Conservation (phyloP, 2,113 vertebrate genomes). For the Machaerirhynchus nigripectus region DNA sequence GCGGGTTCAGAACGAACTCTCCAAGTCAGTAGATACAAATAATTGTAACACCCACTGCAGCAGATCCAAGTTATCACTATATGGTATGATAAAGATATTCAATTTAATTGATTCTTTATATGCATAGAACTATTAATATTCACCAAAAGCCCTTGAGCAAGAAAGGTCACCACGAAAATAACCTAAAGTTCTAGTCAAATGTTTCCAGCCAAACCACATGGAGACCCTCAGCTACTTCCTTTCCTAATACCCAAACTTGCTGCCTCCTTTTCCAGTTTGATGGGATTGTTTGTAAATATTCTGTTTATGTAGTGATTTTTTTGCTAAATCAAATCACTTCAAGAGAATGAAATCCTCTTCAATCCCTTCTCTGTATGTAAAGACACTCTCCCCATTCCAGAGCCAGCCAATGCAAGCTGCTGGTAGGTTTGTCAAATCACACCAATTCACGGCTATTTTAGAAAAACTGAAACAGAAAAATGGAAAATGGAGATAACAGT, state of each 20-base stretch:
- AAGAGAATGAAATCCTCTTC: not conserved
- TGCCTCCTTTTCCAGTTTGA: not conserved
- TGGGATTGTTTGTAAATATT: not conserved
- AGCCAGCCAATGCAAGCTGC: not conserved
- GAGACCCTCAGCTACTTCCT: not conserved
- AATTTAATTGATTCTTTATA: not conserved
- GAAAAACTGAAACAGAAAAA: conserved; percentile 3
- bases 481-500: not conserved
- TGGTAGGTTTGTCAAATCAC: not conserved
- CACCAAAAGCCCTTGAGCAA: not conserved
- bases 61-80: not conserved
- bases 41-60: not conserved
- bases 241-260: not conserved
- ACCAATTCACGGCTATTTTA: not conserved
- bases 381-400: not conserved
- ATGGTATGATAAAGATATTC: not conserved
- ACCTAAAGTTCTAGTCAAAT: not conserved
- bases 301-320: not conserved
- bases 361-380: not conserved
- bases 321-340: not conserved
- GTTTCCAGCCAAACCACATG: not conserved
- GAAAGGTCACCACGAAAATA: not conserved
- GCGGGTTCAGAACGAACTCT: not conserved
- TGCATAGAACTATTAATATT: not conserved
- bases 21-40: not conserved